These are phyloP conservation scores for Lordiphosa collinella DNA, from an alignment of 1,140 invertebrate species.

Conservation along the genomic window DNA sequence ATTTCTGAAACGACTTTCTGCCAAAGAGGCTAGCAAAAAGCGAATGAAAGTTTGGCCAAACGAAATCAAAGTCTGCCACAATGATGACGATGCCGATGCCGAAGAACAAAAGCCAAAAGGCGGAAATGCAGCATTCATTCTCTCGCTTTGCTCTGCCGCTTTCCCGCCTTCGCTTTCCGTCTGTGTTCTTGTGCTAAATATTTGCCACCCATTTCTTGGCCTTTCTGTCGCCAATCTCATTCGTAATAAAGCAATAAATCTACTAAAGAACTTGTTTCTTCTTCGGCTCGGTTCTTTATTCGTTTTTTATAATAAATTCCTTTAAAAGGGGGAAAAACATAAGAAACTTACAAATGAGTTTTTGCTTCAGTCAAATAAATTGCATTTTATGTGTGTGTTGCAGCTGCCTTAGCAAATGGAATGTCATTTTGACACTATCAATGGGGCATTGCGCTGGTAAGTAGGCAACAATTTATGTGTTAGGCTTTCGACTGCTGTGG, in stretches of 20 bases:
- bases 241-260: constrained; percentile 6
- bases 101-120: background rate
- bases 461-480: background rate
- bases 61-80: constrained; percentile 3
- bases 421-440: background rate
- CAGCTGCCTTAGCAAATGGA: background rate
- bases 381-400: constrained; percentile 5
- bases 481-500: background rate
- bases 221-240: background rate
- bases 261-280: background rate
- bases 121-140: background rate
- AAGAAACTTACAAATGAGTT: constrained; percentile 9
- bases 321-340: background rate
- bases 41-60: background rate
- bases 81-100: background rate
- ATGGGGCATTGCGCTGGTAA: background rate
- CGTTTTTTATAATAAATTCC: background rate
- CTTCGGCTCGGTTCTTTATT: no score
- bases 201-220: background rate
- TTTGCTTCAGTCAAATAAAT: constrained; percentile 7
- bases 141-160: background rate
- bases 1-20: background rate
- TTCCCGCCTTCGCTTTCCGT: background rate
- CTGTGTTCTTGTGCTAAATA: no score
- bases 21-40: background rate